Percentiles rank a stretch among this genome's conserved stretches.
Conservation (phyloP, 2,888 invertebrate genomes). For the Hoplodrina blanda region DNA sequence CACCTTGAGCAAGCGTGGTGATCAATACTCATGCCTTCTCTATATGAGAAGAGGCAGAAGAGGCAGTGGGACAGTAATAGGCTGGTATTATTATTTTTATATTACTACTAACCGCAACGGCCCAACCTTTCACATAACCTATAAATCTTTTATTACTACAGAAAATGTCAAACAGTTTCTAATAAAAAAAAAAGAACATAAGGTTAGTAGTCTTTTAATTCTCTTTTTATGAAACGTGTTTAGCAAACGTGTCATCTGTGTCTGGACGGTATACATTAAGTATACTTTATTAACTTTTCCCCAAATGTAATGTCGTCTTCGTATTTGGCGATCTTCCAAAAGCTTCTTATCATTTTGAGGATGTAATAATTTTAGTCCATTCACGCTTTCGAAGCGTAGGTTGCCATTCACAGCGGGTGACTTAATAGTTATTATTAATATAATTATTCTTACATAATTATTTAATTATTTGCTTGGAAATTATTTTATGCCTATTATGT, state of each 20-base stretch:
- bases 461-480: conserved; percentile 10
- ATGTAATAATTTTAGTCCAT: conserved; percentile 70
- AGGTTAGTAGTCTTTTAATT: conserved; percentile 58
- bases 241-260: conserved; percentile 81
- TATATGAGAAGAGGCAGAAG: no score
- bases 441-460: conserved; percentile 8
- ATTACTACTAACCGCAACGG: no score
- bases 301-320: conserved; percentile 67
- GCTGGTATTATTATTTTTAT: no score
- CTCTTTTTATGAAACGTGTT: conserved; percentile 73
- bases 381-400: conserved; percentile 66
- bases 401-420: conserved; percentile 60
- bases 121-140: no score
- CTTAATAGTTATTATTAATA: conserved; percentile 4
- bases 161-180: conserved; percentile 38
- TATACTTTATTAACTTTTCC: conserved; percentile 76
- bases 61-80: no score
- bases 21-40: no score
- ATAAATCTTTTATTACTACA: conserved; percentile 40
- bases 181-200: conserved; percentile 25
- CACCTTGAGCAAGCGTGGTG: no score
- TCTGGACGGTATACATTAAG: conserved; percentile 77
- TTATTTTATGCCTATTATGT: not conserved
- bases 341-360: conserved; percentile 68
- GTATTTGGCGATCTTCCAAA: conserved; percentile 74